A percentile compares a stretch with the other conserved stretches of the same genome.
Conservation (phyloP, 2,113 vertebrate species). For the Mesoclemmys tuberculata region DNA sequence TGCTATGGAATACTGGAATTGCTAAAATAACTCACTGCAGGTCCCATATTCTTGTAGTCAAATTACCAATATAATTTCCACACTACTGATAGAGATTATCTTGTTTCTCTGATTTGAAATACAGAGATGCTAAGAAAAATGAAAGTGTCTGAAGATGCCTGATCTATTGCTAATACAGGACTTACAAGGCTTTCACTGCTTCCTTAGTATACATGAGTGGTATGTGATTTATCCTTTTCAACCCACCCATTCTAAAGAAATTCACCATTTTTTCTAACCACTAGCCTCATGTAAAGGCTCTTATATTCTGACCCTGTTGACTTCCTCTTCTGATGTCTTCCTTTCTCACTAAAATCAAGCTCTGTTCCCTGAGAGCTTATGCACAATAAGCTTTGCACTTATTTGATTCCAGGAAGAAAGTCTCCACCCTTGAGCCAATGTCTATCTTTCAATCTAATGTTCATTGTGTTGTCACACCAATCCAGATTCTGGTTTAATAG, state of each 20-base stretch:
- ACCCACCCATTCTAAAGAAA: not conserved
- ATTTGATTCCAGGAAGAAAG: not conserved
- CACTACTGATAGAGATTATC: not conserved
- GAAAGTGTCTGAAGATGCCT: not conserved
- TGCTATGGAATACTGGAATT: not conserved
- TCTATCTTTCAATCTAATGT: not conserved
- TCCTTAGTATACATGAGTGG: not conserved
- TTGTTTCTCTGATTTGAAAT: no score
- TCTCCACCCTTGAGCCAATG: not conserved
- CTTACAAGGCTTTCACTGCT: not conserved
- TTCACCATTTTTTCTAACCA: not conserved
- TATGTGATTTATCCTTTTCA: not conserved
- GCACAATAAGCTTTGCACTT: not conserved
- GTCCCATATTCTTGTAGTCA: not conserved
- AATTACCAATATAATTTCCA: not conserved
- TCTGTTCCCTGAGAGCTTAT: not conserved
- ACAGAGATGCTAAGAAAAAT: not conserved
- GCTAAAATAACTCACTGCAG: not conserved
- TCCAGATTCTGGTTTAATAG: not conserved
- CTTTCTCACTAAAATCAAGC: not conserved
- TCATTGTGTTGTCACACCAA: not conserved
- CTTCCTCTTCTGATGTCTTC: not conserved
- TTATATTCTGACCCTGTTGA: not conserved
- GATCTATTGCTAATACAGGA: not conserved
- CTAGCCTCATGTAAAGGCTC: not conserved